phyloP scores from a whole-genome alignment of 2,888 invertebrate genomes.

The Folsomia manolachei region DNA sequence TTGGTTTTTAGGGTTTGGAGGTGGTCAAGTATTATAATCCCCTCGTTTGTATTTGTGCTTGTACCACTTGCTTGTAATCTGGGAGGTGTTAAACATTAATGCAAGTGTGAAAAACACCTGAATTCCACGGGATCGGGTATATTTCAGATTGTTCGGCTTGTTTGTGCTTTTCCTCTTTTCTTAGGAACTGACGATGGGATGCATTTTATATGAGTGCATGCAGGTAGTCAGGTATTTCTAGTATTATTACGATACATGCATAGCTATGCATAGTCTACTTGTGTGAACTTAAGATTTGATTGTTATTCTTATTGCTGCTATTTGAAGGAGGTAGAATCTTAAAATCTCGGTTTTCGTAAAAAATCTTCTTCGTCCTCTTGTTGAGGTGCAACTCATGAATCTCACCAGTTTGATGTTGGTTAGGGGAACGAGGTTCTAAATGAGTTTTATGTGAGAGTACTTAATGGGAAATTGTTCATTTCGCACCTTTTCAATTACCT shows the following conservation, averaged over 20 bases:
- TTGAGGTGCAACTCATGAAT: background rate
- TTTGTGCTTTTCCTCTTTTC: slow-evolving; percentile 6
- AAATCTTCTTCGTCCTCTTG: no score
- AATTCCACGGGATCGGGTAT: slow-evolving; percentile 1
- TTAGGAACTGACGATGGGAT: no score
- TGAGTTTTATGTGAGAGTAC: slow-evolving; percentile 17
- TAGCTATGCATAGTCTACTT: no score
- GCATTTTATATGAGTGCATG: no score
- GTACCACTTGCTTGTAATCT: no score
- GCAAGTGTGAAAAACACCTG: slow-evolving; percentile 18
- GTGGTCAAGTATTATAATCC: no score
- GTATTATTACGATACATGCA: no score
- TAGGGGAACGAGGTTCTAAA: slow-evolving; percentile 8
- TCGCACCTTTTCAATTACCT: slow-evolving; percentile 31
- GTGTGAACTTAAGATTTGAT: background rate
- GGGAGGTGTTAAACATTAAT: slow-evolving; percentile 18
- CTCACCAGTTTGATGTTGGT: background rate
- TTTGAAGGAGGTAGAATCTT: no score
- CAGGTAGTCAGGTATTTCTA: no score
- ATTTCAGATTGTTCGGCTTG: slow-evolving; percentile 4
- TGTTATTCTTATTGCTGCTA: no score
- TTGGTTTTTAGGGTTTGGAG: background rate
- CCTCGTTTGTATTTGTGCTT: slow-evolving; percentile 2
- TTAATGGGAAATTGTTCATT: slow-evolving; percentile 25
- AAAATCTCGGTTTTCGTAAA: no score